Evolutionary conservation across 2,888 invertebrate genomes (phyloP).

Genomic region (Papilio demoleus): DNA sequence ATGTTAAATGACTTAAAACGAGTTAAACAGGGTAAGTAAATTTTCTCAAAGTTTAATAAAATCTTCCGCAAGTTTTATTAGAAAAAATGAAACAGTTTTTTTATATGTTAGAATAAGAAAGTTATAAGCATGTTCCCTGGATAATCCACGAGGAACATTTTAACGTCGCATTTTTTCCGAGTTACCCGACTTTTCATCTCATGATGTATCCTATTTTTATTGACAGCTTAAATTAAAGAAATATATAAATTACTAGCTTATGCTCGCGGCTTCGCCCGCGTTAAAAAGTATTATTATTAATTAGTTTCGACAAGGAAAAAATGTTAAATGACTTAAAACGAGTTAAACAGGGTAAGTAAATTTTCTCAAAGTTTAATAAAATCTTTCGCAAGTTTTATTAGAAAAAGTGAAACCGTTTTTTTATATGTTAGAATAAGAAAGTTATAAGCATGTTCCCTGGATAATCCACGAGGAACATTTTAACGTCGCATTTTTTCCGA

Average conservation of each 20-base stretch:
- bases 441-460: constrained; percentile 8
- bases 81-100: constrained; percentile 5
- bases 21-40: constrained; percentile 11
- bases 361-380: constrained; percentile 23
- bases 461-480: constrained; percentile 1
- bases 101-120: constrained; percentile 8
- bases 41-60: constrained; percentile 23
- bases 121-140: constrained; percentile 8
- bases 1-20: constrained; percentile 17
- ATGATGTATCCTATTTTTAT: too few relatives aligned
- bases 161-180: not conserved
- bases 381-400: constrained; percentile 10
- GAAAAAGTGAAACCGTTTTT: constrained; percentile 10
- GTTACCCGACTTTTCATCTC: too few relatives aligned
- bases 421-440: constrained; percentile 8
- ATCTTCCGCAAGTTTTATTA: constrained; percentile 10
- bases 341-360: constrained; percentile 11
- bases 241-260: too few relatives aligned
- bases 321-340: constrained; percentile 17
- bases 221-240: too few relatives aligned
- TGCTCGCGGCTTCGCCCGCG: too few relatives aligned
- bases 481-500: not conserved
- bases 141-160: constrained; percentile 1
- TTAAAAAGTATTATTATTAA: too few relatives aligned
- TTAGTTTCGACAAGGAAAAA: not conserved